Evolutionary conservation across 2,888 invertebrate species (phyloP).

Genomic region (Caenorhabditis plicata): DNA sequence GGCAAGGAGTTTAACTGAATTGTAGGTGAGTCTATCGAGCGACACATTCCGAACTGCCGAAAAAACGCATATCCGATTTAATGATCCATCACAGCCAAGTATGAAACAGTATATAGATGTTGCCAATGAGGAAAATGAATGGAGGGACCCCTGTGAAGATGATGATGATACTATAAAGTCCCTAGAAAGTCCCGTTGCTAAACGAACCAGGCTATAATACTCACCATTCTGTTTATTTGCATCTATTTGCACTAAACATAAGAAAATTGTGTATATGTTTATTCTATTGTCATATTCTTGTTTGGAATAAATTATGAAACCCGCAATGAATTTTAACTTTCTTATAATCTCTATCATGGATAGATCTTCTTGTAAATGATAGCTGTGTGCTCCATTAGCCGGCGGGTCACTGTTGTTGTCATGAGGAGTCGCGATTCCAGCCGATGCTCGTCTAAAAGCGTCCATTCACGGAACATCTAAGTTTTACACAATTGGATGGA

Average conservation of each 20-base stretch:
- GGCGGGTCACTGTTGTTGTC: slow-evolving; percentile 57
- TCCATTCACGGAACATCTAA: slow-evolving; percentile 65
- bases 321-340: no score
- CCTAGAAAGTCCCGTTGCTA: slow-evolving; percentile 18
- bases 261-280: no score
- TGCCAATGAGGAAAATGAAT: slow-evolving; percentile 13
- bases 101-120: slow-evolving; percentile 16
- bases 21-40: slow-evolving; percentile 43
- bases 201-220: no score
- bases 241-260: no score
- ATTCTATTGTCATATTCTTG: no score
- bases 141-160: slow-evolving; percentile 18
- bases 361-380: slow-evolving; percentile 60
- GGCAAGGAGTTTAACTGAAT: not conserved
- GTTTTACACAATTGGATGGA: not conserved
- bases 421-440: slow-evolving; percentile 60
- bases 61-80: slow-evolving; percentile 32
- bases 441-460: slow-evolving; percentile 57
- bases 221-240: no score
- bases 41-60: slow-evolving; percentile 46
- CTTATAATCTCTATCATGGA: slow-evolving; percentile 50
- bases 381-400: slow-evolving; percentile 60
- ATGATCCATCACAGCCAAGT: slow-evolving; percentile 13
- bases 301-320: no score
- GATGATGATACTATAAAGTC: slow-evolving; percentile 12